Conservation (phyloP, 2,888 invertebrate species). For the Synanthedon tipuliformis region DNA sequence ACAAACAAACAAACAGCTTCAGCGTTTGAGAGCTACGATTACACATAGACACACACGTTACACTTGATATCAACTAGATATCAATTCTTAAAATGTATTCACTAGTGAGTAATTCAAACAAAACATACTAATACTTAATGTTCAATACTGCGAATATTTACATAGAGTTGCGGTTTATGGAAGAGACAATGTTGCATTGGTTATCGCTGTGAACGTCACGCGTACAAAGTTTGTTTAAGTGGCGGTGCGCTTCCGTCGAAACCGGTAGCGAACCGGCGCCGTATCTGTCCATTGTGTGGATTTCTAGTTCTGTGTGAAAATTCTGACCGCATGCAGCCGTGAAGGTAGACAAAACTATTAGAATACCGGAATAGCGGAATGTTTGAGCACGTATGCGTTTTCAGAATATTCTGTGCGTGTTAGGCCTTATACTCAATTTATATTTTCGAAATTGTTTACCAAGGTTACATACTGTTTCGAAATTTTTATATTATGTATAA, state of each 20-base stretch:
- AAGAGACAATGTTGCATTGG: conserved; percentile 1
- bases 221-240: conserved; percentile 13
- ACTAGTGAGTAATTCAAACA: too few relatives aligned
- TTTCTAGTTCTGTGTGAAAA: conserved; percentile 1
- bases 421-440: neutral
- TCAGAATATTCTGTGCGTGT: neutral
- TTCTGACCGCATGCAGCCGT: neutral
- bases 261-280: conserved; percentile 28
- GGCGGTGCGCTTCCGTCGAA: conserved; percentile 31
- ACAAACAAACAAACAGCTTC: too few relatives aligned
- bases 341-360: neutral
- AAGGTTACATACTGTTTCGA: too few relatives aligned
- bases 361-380: neutral
- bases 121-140: neutral
- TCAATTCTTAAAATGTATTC: too few relatives aligned
- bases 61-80: too few relatives aligned
- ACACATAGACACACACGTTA: too few relatives aligned
- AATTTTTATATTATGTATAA: too few relatives aligned
- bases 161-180: neutral
- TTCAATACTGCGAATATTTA: neutral
- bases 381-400: too few relatives aligned
- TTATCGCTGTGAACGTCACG: conserved; percentile 10
- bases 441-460: too few relatives aligned
- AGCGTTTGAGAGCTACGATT: too few relatives aligned
- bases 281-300: neutral